Base-by-base conservation (phyloP, 35 echinoderm and acorn worm genomes). In the Heliocidaris tuberculata region DNA sequence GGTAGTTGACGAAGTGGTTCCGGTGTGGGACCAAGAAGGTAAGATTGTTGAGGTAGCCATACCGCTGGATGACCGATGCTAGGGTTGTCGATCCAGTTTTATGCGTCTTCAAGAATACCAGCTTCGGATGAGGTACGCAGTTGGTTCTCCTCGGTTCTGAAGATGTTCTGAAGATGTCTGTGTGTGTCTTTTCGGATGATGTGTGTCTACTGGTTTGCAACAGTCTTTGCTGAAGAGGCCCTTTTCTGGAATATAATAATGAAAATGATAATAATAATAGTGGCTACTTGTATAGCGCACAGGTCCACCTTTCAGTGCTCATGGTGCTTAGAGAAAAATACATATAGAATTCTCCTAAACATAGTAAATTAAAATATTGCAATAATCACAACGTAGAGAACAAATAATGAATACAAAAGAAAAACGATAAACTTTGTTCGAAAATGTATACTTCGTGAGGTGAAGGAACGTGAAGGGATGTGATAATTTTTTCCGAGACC, bases 91-190 rank as follows among this genome's bases (percentile, higher is more conserved):
- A 86, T 32, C 94, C 94, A 24, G 94, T 94, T n/a, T 94, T 94
- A 42, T 94, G 94, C 2, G 94, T 94, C 59, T 94, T 94, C 49
- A 94, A 48, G 85, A 94, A 94, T 9, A 88, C 94, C 27, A 94
- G 4, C 32, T 93, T 93, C 27, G 31, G 49, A 3, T 59, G 47
- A 1, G 91, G 91, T 42, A 42, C 12, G 47, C 87, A 89, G 19
- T 78, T 78, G 17, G 17, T 78, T 19, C 27, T 78, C 2, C 65
- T 78, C 27, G 65, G 27, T 78, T 21, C 24, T n/a, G 27, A 78
- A 4, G 15, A 21, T 7, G 2, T 24, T n/a, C 65, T 78, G 8
- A 56, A 15, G 52, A 56, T 56, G 65, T n/a, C 5, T 78, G 21
- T 7, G 21, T 78, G 19, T 3, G 27, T 21, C 0, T 78, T 2